These are phyloP conservation scores for Acrobasis consociella DNA, from an alignment of 2,888 invertebrate genomes.

Conservation along the genomic window DNA sequence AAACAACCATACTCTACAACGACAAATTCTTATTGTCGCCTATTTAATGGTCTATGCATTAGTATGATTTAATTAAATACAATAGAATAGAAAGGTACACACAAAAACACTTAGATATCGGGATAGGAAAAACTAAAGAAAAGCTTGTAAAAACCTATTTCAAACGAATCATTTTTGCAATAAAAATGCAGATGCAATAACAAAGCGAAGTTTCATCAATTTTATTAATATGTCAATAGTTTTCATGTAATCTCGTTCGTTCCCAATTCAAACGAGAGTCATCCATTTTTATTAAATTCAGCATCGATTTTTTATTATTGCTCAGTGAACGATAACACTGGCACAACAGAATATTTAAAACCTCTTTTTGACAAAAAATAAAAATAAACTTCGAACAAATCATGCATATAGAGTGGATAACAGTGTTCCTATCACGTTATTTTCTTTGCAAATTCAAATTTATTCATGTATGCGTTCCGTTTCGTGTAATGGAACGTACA, in stretches of 20 bases:
- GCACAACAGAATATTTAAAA: neutral
- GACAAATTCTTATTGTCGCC: too few species aligned
- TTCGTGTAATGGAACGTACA: neutral
- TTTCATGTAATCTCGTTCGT: neutral
- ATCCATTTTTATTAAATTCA: neutral
- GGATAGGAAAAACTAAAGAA: too few species aligned
- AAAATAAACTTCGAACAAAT: neutral
- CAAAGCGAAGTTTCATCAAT: neutral
- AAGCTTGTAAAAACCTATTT: neutral
- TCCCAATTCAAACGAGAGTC: neutral
- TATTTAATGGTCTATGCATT: too few species aligned
- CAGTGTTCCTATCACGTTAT: neutral
- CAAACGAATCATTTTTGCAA: neutral
- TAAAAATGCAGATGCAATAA: neutral
- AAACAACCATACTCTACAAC: too few species aligned
- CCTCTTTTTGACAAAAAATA: neutral
- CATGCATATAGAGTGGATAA: slow-evolving; percentile 2
- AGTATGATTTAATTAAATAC: too few species aligned
- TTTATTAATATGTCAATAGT: neutral
- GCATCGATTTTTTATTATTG: slow-evolving; percentile 1
- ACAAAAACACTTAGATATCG: too few species aligned
- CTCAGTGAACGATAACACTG: slow-evolving; percentile 2
- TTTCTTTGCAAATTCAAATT: slow-evolving; percentile 3
- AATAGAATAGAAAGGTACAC: too few species aligned
- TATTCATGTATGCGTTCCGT: slow-evolving; percentile 1